Percentiles rank a stretch among this genome's conserved stretches.
Evolutionary conservation across 1,140 invertebrate species (phyloP).

Genomic region (Ooceraea biroi): DNA sequence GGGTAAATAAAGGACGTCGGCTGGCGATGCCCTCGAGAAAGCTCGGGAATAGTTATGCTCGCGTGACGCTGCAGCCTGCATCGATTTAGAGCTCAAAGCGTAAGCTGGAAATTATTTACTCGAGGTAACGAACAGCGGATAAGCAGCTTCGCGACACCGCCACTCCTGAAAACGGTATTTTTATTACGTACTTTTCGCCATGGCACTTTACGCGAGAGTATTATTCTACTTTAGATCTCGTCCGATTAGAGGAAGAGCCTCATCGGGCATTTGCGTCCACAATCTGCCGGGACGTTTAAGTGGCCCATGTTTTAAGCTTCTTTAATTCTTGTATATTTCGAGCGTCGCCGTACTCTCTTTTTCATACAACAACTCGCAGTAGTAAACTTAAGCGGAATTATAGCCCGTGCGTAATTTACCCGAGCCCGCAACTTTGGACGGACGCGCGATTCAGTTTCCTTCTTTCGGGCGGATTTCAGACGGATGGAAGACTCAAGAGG

Average conservation of each 20-base stretch:
- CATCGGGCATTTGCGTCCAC: neutral
- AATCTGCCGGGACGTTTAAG: neutral
- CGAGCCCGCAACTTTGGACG: conserved; percentile 49
- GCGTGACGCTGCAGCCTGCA: conserved; percentile 33
- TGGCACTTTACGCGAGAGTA: neutral
- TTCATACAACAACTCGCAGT: neutral
- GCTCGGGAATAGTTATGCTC: conserved; percentile 41
- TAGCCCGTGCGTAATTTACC: conserved; percentile 34
- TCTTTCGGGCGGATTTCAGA: conserved; percentile 14
- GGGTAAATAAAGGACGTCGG: conserved; percentile 49
- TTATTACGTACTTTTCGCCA: neutral
- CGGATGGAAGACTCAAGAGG: conserved; percentile 19
- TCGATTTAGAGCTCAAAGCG: conserved; percentile 35
- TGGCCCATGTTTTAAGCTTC: neutral
- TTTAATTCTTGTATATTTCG: neutral
- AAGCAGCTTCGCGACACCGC: neutral
- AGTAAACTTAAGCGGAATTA: conserved; percentile 40
- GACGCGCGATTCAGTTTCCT: conserved; percentile 30
- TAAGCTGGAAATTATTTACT: conserved; percentile 38
- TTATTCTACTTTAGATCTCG: neutral
- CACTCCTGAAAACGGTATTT: neutral
- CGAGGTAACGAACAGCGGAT: neutral
- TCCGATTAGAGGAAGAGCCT: neutral
- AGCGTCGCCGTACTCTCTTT: conserved; percentile 9
- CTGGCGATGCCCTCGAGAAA: conserved; percentile 20